phyloP scores from a whole-genome alignment of 2,888 invertebrate genomes.

The Cantharis rustica region DNA sequence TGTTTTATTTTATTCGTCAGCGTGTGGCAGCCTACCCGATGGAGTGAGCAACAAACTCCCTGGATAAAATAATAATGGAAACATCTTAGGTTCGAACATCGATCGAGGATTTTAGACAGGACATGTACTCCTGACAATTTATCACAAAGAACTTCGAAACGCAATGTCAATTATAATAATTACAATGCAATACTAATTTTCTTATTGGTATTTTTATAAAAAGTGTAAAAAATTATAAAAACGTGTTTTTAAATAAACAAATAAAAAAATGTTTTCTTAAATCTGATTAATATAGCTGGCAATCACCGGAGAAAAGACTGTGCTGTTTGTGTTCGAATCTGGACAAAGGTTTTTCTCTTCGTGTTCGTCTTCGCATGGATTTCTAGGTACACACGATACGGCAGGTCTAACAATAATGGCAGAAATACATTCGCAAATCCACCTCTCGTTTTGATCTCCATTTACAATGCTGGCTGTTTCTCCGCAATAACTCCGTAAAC shows the following conservation, averaged over 20 bases:
- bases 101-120: not conserved
- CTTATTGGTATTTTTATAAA: not conserved
- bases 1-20: not conserved
- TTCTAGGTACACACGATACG: constrained; percentile 37
- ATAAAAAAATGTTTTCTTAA: not conserved
- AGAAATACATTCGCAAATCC: constrained; percentile 45
- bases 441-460: constrained; percentile 49
- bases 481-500: constrained; percentile 52
- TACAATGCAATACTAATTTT: not conserved
- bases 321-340: not conserved
- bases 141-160: not conserved
- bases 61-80: not conserved
- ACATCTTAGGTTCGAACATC: not conserved
- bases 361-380: constrained; percentile 34
- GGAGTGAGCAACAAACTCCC: not conserved
- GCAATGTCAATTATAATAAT: not conserved
- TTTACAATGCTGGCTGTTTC: constrained; percentile 48
- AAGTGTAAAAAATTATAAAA: not conserved
- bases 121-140: not conserved
- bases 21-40: not conserved
- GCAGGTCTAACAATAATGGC: constrained; percentile 44
- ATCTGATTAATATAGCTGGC: not conserved
- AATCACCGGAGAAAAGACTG: not conserved
- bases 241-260: not conserved
- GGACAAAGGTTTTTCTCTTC: not conserved